Conservation (phyloP, 2,888 invertebrate genomes). For the Gymnocheta viridis region DNA sequence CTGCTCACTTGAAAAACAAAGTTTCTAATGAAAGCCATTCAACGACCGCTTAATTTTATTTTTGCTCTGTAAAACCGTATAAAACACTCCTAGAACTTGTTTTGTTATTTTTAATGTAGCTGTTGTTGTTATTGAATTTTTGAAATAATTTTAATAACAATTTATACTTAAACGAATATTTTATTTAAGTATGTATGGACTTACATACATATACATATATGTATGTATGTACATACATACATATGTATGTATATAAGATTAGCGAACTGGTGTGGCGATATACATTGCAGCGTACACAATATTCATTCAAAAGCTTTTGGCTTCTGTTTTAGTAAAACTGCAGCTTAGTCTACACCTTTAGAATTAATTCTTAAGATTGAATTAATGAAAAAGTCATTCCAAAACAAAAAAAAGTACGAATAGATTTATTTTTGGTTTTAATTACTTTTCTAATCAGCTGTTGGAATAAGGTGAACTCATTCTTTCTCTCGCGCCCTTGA, state of each 20-base stretch:
- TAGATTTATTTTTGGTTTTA: slow-evolving; percentile 14
- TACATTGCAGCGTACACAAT: not conserved
- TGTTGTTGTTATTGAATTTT: slow-evolving; percentile 13
- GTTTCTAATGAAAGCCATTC: slow-evolving; percentile 76
- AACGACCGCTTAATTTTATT: slow-evolving; percentile 30
- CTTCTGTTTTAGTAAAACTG: not conserved
- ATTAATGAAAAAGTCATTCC: slow-evolving; percentile 12
- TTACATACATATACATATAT: not conserved
- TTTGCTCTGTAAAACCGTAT: slow-evolving; percentile 16
- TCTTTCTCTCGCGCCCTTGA: slow-evolving; percentile 14
- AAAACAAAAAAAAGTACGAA: not conserved
- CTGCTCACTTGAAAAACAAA: slow-evolving; percentile 73
- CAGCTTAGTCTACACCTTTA: not conserved
- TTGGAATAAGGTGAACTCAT: not conserved
- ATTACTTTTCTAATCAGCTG: slow-evolving; percentile 46
- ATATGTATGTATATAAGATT: not conserved
- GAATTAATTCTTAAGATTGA: slow-evolving; percentile 6
- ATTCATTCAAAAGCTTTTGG: slow-evolving; percentile 2
- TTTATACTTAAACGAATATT: slow-evolving; percentile 9
- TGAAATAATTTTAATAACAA: slow-evolving; percentile 15
- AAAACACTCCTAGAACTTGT: slow-evolving; percentile 51
- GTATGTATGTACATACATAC: not conserved
- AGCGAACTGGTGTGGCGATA: not conserved
- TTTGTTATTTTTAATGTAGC: too few species aligned
- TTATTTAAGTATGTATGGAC: too few species aligned